Evolutionary conservation across 1,140 invertebrate genomes (phyloP), one percentile per base, ranked within the genome.

Genomic region (Leptoteleia sp.): DNA sequence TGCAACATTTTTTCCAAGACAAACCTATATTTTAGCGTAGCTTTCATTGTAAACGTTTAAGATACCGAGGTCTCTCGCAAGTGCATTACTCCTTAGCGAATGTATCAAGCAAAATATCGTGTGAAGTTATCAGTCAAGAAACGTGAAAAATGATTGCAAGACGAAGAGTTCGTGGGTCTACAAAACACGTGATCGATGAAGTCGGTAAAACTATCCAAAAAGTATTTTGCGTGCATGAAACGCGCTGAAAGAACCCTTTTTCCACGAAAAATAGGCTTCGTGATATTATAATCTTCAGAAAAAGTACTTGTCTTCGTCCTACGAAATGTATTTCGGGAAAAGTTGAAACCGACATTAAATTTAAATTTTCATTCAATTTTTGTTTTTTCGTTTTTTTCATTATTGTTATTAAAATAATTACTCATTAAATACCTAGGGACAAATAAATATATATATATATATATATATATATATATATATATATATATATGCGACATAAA

Each of bases 131-230:
- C 72, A 22, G 50, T 52, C 76, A 80, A 43, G 79, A 40, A 57
- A 9, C 40, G 70, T 82, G 78, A 83, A 83, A 83, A 83, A 83
- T 81, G 81, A 79, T 42, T 22, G 35, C 17, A 29, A 52, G 27
- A 68, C 54, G 71, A 81, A 73, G 73, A 29, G 43, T 12, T 47
- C 29, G 25, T 25, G 42, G 27, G 40, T 61, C 48, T 33, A 70
- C 43, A 76, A 78, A 78, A 82, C 62, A 75, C 54, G 71, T 83
- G 81, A 83, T 83, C 77, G 81, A 83, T 83, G 80, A 54, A 76
- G 33, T 16, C 25, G 54, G 17, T 35, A 52, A 43, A 42, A 76
- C 62, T 67, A 29, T 47, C 57, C 71, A 57, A 48, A 81, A 80
- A 73, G 61, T 67, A 43, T 67, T 38, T 29, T 3, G 17, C 43